These are phyloP conservation scores for Brachionus manjavacas DNA, from an alignment of 1,140 invertebrate genomes.

Conservation along the genomic window DNA sequence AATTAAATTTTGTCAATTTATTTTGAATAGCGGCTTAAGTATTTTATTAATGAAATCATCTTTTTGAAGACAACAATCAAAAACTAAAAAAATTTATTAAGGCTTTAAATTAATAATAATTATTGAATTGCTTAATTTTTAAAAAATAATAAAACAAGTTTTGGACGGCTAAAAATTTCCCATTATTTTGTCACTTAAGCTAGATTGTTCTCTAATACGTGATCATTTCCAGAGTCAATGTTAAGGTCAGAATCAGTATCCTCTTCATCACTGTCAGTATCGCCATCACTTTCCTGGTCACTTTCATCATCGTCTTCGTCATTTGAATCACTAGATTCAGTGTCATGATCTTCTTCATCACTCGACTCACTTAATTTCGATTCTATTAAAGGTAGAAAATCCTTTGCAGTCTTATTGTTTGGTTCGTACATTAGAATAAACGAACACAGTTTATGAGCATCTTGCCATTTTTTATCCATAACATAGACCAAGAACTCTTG, in stretches of 20 bases:
- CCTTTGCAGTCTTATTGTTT: conserved; percentile 23
- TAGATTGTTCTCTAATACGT: neutral
- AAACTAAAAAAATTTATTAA: neutral
- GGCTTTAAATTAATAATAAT: too few species aligned
- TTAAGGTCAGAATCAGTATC: neutral
- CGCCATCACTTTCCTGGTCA: neutral
- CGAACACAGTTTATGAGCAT: conserved; percentile 7
- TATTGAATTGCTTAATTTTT: too few species aligned
- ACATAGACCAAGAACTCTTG: conserved; percentile 37
- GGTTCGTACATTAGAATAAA: conserved; percentile 42
- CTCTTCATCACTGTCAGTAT: conserved; percentile 8
- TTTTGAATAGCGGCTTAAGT: too few species aligned
- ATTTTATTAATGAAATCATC: too few species aligned
- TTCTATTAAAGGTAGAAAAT: conserved; percentile 34
- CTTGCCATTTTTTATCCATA: conserved; percentile 31
- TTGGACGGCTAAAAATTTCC: neutral
- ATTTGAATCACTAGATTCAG: neutral
- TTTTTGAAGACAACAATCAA: too few species aligned
- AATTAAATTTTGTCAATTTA: too few species aligned
- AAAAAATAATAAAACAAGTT: neutral
- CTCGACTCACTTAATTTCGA: neutral
- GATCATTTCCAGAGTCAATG: neutral
- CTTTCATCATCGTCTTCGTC: conserved; percentile 32
- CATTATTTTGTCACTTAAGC: neutral
- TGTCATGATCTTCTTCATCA: neutral